Base-by-base conservation (phyloP, 2,797 vertebrate species). In the Mormyrops attenuatus region DNA sequence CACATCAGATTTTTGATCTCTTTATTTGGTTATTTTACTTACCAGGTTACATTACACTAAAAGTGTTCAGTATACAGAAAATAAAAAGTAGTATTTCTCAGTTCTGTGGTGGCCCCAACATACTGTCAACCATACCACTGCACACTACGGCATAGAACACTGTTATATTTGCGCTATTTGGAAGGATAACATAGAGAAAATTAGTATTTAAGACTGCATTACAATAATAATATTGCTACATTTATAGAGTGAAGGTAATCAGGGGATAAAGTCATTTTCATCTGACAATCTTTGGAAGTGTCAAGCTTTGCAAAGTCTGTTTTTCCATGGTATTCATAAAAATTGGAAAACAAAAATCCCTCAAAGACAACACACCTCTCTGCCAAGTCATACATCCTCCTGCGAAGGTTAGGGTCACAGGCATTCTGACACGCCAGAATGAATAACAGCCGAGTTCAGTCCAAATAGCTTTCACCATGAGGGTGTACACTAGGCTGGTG, bases 321-420 rank as follows among this genome's bases (percentile, higher is more conserved):
- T 63, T 77, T 57, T 87, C 44, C 63, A 69, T 47, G 44, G 57
- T 38, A 34, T 73, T 77, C 60, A 87, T 53, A 53, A 87, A 55
- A 89, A 89, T 44, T 49, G 15, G 60, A 86, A 89, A 34, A 52
- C 47, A 82, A 9, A 88, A 44, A 53, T 22, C 11, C 44, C 9
- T 26, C n/a, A 85, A 85, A 22, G n/a, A 26, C 44, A 85, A 85
- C n/a, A 49, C 82, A 85, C 30, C 22, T 22, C 41, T 85, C 22
- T 89, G 44, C 57, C 55, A 89, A 13, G 20, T 90, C 60, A 69
- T 89, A 55, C 26, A 7, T 87, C 26, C 44, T 34, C 41, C 8
- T 89, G 49, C 66, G 85, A 90, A 80, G 38, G 49, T 92, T 92
- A 93, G 94, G 92, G 93, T 92, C 89, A 49, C 93, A 94, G 92